Percentiles rank a stretch among this genome's conserved stretches.
phyloP scores from a whole-genome alignment of 1,140 invertebrate species.

The Bombus pyrosoma region DNA sequence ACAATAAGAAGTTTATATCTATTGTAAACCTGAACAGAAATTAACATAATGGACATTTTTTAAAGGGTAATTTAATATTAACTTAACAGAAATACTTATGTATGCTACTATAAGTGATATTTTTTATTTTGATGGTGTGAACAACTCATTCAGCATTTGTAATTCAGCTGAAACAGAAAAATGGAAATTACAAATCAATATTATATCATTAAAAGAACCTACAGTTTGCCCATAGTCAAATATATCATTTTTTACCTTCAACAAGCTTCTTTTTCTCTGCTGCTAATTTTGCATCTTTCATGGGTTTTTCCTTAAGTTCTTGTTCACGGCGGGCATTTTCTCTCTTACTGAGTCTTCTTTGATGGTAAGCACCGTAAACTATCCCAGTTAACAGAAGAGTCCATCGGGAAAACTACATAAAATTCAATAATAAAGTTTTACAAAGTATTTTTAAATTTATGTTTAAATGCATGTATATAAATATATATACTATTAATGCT shows the following conservation, averaged over 20 bases:
- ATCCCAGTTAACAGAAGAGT: slow-evolving; percentile 86
- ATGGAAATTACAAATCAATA: slow-evolving; percentile 12
- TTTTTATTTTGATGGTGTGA: slow-evolving; percentile 22
- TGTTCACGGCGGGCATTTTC: slow-evolving; percentile 86
- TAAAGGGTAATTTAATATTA: slow-evolving; percentile 34
- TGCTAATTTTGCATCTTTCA: slow-evolving; percentile 87
- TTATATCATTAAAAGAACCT: neutral
- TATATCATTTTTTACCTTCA: slow-evolving; percentile 77
- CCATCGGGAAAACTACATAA: slow-evolving; percentile 88
- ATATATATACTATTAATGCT: neutral
- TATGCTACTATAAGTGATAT: slow-evolving; percentile 41
- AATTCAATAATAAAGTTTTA: slow-evolving; percentile 16
- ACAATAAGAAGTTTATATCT: slow-evolving; percentile 30
- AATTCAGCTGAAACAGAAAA: slow-evolving; percentile 66
- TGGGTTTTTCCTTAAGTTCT: slow-evolving; percentile 86
- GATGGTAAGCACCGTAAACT: slow-evolving; percentile 87
- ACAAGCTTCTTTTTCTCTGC: slow-evolving; percentile 85
- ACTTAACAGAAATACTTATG: slow-evolving; percentile 16
- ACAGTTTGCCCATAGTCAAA: neutral
- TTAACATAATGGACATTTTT: slow-evolving; percentile 6
- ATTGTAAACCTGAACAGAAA: neutral
- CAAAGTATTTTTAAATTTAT: slow-evolving; percentile 1
- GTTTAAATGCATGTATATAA: neutral
- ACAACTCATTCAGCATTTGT: slow-evolving; percentile 47
- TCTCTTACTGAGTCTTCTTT: slow-evolving; percentile 86